Conservation (phyloP, 2,797 vertebrate genomes). For the Ceryle rudis region DNA sequence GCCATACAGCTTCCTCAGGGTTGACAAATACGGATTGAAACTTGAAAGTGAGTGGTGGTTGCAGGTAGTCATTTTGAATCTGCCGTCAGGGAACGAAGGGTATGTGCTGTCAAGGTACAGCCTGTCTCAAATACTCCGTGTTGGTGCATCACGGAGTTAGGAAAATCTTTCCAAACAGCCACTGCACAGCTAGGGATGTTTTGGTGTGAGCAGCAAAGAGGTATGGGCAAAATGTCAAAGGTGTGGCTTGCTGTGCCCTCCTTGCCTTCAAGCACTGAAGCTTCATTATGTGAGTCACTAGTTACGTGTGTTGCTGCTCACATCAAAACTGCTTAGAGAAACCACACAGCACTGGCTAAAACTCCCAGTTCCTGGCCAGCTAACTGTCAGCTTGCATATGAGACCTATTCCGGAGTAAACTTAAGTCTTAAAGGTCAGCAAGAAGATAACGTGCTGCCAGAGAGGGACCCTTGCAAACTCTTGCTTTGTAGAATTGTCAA, state of each 20-base stretch:
- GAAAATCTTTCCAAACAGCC: not conserved
- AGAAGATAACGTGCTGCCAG: not conserved
- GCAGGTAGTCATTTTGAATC: not conserved
- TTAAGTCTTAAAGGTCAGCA: not conserved
- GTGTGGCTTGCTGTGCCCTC: conserved; percentile 30
- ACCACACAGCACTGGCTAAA: not conserved
- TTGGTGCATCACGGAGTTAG: not conserved
- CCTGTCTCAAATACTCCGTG: not conserved
- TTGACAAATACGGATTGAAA: not conserved
- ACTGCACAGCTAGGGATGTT: not conserved
- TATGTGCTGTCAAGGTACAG: not conserved
- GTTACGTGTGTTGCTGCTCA: not conserved
- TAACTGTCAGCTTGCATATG: not conserved
- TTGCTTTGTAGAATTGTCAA: not conserved
- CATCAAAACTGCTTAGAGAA: conserved; percentile 28
- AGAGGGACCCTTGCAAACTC: not conserved
- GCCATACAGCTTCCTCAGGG: not conserved
- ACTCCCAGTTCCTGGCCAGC: not conserved
- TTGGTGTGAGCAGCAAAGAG: not conserved
- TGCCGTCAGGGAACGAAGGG: not conserved
- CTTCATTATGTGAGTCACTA: conserved; percentile 38
- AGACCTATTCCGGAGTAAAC: not conserved
- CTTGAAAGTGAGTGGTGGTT: not conserved
- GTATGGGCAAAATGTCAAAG: conserved; percentile 25
- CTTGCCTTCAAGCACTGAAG: conserved; percentile 36